Conservation (phyloP, 2,113 vertebrate genomes). For the Herpailurus yagouaroundi region DNA sequence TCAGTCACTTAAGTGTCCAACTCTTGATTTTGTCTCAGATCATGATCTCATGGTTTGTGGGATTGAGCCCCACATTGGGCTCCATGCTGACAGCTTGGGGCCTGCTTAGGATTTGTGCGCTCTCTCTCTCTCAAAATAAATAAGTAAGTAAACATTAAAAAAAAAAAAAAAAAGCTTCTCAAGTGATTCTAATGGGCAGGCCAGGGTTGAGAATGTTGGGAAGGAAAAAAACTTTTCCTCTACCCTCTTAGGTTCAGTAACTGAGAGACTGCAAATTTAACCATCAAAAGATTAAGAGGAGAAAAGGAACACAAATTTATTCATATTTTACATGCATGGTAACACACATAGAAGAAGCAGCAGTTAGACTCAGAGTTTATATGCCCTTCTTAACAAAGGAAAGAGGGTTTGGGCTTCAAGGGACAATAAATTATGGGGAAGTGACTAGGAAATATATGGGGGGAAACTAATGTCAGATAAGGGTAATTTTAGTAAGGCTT, state of each 20-base stretch:
- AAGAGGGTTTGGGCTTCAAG: neutral
- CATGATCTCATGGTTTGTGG: too few species aligned
- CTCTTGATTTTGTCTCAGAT: too few species aligned
- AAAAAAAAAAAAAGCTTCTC: neutral
- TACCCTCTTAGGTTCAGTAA: neutral
- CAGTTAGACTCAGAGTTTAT: neutral
- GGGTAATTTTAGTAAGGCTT: neutral
- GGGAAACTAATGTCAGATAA: neutral
- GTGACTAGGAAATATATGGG: neutral
- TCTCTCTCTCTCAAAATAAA: too few species aligned
- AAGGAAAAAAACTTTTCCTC: neutral
- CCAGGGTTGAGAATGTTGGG: neutral
- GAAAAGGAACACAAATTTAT: neutral
- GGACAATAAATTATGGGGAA: neutral
- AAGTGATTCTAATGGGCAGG: neutral
- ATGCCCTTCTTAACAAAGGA: neutral
- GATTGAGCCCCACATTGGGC: too few species aligned
- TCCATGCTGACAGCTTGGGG: too few species aligned
- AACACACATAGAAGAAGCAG: neutral
- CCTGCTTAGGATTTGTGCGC: too few species aligned
- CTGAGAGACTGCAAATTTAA: neutral
- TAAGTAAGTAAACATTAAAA: too few species aligned
- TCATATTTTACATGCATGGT: neutral
- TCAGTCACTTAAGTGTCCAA: too few species aligned
- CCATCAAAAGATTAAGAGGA: neutral